Conservation (phyloP, 1,140 invertebrate species). For the Drosophila sucinea region DNA sequence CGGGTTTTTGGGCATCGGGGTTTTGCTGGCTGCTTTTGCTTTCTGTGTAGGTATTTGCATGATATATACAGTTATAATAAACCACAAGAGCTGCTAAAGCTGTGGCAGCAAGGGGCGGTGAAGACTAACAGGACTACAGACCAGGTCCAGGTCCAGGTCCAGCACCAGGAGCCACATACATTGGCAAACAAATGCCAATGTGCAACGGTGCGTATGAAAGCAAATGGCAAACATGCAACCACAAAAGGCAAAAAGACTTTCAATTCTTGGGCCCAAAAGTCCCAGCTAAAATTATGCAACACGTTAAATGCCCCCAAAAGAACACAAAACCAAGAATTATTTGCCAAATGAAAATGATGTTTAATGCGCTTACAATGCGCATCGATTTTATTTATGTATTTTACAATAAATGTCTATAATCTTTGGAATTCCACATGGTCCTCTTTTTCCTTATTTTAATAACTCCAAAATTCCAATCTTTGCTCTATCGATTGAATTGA, state of each 20-base stretch:
- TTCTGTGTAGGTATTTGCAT: constrained; percentile 56
- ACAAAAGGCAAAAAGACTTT: constrained; percentile 44
- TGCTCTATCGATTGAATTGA: no score
- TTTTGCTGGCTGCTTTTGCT: neutral
- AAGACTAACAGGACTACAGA: constrained; percentile 11
- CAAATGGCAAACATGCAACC: constrained; percentile 62
- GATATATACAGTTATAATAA: constrained; percentile 80
- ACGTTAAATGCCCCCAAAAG: constrained; percentile 15
- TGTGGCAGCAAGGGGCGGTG: constrained; percentile 37
- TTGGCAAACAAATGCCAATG: constrained; percentile 62
- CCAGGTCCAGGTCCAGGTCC: neutral
- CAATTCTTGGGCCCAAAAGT: constrained; percentile 17
- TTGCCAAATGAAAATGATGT: constrained; percentile 30
- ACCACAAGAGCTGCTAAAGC: constrained; percentile 73
- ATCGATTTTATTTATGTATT: neutral
- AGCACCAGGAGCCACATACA: constrained; percentile 7
- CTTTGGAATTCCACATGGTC: no score
- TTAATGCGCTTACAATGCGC: constrained; percentile 8
- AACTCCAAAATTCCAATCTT: no score
- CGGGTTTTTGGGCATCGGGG: constrained; percentile 4
- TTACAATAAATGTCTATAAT: neutral
- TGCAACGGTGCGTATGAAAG: constrained; percentile 67
- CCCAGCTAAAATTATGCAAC: constrained; percentile 18
- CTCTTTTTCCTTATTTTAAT: no score
- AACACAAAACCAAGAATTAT: constrained; percentile 17